A percentile compares a stretch with the other conserved stretches of the same genome.
Evolutionary conservation across 2,797 vertebrate genomes (phyloP).

Genomic region (Acipenser oxyrinchus): DNA sequence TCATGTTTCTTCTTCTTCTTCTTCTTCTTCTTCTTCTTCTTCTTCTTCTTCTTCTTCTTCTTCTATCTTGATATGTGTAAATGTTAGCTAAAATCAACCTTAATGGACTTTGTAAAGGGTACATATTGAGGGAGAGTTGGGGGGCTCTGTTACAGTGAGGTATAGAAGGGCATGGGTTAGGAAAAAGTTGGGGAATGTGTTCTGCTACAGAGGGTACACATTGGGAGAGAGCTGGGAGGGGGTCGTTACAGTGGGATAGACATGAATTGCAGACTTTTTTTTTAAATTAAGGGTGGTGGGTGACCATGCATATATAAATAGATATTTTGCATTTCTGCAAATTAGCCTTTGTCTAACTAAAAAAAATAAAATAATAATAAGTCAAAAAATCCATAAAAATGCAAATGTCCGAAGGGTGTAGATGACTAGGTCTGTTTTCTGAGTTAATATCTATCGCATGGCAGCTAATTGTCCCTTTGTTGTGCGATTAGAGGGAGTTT

Average conservation of each 20-base stretch:
- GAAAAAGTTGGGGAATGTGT: too few species aligned
- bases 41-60: too few species aligned
- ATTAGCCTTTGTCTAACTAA: conserved; percentile 38
- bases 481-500: conserved; percentile 80
- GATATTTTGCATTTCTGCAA: conserved; percentile 59
- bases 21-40: too few species aligned
- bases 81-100: too few species aligned
- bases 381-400: conserved; percentile 60
- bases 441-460: conserved; percentile 60
- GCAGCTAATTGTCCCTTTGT: conserved; percentile 86
- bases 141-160: too few species aligned
- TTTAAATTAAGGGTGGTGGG: conserved; percentile 38
- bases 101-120: too few species aligned
- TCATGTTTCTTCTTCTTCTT: too few species aligned
- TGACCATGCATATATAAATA: conserved; percentile 67
- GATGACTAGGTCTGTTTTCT: conserved; percentile 49
- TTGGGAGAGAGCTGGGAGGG: too few species aligned
- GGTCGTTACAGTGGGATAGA: conserved; percentile 29
- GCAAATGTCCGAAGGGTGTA: conserved; percentile 38
- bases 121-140: too few species aligned
- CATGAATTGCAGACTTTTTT: conserved; percentile 24
- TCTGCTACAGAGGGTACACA: too few species aligned
- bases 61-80: too few species aligned
- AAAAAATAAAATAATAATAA: conserved; percentile 35
- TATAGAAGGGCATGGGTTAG: too few species aligned